A percentile compares a stretch with the other conserved stretches of the same genome.
These are phyloP conservation scores for Trochalopteron elliotii DNA, from an alignment of 2,113 vertebrate genomes.

Conservation along the genomic window DNA sequence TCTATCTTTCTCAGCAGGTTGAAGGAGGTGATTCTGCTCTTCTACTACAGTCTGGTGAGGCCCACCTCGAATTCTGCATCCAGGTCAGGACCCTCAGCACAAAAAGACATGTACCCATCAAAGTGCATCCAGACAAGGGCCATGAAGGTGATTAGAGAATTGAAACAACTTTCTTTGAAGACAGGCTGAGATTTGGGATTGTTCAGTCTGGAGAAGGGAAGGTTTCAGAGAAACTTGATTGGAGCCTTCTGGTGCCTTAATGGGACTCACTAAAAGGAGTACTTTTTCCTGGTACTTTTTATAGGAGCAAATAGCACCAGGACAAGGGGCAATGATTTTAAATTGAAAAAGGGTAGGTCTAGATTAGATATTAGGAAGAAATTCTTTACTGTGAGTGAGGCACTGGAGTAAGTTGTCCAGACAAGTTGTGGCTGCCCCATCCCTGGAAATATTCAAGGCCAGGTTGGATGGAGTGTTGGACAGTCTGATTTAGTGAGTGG, in stretches of 20 bases:
- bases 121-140: background rate
- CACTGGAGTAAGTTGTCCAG: background rate
- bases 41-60: background rate
- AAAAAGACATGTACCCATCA: fast-evolving
- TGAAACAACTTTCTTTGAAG: background rate
- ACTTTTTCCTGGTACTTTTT: background rate
- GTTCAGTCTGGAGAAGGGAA: background rate
- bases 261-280: fast-evolving
- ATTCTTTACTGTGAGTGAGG: background rate
- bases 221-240: background rate
- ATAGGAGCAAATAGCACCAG: background rate
- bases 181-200: background rate
- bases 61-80: background rate
- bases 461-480: background rate
- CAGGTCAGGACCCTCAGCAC: background rate
- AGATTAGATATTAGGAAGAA: background rate
- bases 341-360: background rate
- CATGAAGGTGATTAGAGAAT: background rate
- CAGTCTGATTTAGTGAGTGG: background rate
- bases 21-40: background rate
- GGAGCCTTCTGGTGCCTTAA: background rate
- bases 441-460: background rate
- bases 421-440: background rate
- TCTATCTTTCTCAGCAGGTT: background rate
- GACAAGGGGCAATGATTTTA: background rate